Base-by-base conservation (phyloP, 2,888 invertebrate species). In the Ectemnius continuus region DNA sequence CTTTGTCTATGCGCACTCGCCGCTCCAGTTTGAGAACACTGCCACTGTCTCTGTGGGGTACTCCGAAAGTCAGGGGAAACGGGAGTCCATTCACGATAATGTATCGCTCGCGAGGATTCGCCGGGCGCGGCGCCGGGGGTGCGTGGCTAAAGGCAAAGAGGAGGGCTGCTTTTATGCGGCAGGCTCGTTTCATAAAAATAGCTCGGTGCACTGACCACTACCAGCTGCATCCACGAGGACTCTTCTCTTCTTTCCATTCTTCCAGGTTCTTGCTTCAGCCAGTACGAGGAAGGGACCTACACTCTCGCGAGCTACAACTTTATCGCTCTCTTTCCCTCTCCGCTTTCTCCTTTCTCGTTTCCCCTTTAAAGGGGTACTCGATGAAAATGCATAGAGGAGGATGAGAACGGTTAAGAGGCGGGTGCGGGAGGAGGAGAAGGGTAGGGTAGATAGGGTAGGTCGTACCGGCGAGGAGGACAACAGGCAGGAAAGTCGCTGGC, bases 401-500 rank as follows among this genome's bases (percentile, higher is more conserved):
- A 45, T 63, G 45, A 64, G 26, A 61, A 61, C 60, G 20, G 69
- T 46, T 47, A 59, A 2, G 14, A 13, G n/a, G 13, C 6, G 5
- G 47, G 23, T 4, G 46, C 20, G 13, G 20, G 20, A 18, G 18
- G 36, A 14, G 36, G 0, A 36, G 36, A 36, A 11, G n/a, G 14
- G 23, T 23, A 23, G 26, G 14, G 47, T 13, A 58, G 14, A 3
- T 23, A 23, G 26, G 14, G 47, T 13, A 58, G 73, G 63, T 48
- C 65, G 58, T 58, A 61, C 59, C 67, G 58, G 60, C 59, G 63
- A 61, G 59, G 57, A 69, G 47, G 63, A 67, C 47, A 71, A 28
- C 59, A 70, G 75, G 62, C 67, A 52, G 63, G 75, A 70, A 59
- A 61, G 56, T 58, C 58, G 52, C 45, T 63, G 60, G 57, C 56